These are phyloP conservation scores for Carposina sasakii DNA, from an alignment of 1,140 invertebrate genomes.

Conservation along the genomic window DNA sequence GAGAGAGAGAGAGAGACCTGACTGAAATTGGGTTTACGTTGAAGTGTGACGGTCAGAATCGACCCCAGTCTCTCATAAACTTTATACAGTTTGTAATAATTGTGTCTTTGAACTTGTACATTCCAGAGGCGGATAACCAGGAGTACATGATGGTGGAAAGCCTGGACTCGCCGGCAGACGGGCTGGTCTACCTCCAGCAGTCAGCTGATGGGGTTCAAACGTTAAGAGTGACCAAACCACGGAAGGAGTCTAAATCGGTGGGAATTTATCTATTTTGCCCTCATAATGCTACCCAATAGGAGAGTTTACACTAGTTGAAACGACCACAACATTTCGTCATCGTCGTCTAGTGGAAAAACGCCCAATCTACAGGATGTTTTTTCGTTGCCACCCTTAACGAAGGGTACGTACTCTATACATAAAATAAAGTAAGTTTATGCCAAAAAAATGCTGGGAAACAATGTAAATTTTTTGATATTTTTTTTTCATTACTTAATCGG, in stretches of 20 bases:
- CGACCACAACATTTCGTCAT: too few relatives aligned
- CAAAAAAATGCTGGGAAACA: too few relatives aligned
- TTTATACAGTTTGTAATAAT: not conserved
- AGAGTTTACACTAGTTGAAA: too few relatives aligned
- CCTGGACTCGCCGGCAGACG: constrained; percentile 27
- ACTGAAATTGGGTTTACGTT: too few relatives aligned
- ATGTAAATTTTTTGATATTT: too few relatives aligned
- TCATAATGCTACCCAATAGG: not conserved
- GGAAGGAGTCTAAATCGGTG: not conserved
- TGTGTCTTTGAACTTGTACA: not conserved
- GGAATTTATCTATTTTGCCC: too few relatives aligned
- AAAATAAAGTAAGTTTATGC: too few relatives aligned
- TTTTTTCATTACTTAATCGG: too few relatives aligned
- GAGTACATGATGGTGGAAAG: constrained; percentile 45
- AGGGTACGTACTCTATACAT: too few relatives aligned
- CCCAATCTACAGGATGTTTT: not conserved
- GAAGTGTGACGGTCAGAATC: not conserved
- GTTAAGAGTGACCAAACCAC: not conserved
- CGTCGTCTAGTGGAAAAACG: not conserved
- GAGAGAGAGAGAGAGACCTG: too few relatives aligned
- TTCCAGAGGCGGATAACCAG: constrained; percentile 32
- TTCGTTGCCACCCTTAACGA: not conserved
- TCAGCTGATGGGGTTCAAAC: not conserved
- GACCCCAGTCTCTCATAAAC: not conserved
- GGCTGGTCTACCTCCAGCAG: constrained; percentile 36